These are phyloP conservation scores for Eremophila alpestris DNA, from an alignment of 2,797 vertebrate genomes.

Conservation along the genomic window DNA sequence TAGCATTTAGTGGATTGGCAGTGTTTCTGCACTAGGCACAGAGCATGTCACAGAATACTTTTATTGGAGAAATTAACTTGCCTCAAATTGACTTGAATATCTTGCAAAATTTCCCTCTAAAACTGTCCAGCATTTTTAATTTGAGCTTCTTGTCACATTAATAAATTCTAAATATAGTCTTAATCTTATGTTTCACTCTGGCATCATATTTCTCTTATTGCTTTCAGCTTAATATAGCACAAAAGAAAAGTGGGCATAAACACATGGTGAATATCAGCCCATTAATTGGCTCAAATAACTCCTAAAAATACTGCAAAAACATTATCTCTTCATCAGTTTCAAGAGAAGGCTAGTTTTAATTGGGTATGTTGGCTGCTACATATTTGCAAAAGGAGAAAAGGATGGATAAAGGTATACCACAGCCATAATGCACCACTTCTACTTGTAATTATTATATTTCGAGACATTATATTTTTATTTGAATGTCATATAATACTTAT, in stretches of 20 bases:
- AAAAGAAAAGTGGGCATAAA: slow-evolving; percentile 22
- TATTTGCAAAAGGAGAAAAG: neutral
- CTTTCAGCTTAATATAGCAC: slow-evolving; percentile 38
- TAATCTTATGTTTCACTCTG: neutral
- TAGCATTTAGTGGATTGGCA: neutral
- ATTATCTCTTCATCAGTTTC: slow-evolving; percentile 33
- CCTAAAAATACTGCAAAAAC: slow-evolving; percentile 20
- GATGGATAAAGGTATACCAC: neutral
- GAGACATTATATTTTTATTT: neutral
- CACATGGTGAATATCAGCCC: neutral
- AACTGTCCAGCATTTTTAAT: neutral
- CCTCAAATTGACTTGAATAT: neutral
- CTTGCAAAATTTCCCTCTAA: slow-evolving; percentile 5
- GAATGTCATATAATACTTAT: neutral
- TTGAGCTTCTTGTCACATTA: neutral
- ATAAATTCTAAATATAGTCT: neutral
- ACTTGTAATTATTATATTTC: neutral
- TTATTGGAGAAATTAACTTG: neutral
- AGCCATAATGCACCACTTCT: neutral
- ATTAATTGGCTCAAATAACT: slow-evolving; percentile 51
- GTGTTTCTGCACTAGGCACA: neutral
- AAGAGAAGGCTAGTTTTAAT: slow-evolving; percentile 36
- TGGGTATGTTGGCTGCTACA: neutral
- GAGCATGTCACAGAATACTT: neutral
- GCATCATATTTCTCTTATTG: neutral